phyloP scores from a whole-genome alignment of 2,113 vertebrate species.

The Engraulis encrasicolus region DNA sequence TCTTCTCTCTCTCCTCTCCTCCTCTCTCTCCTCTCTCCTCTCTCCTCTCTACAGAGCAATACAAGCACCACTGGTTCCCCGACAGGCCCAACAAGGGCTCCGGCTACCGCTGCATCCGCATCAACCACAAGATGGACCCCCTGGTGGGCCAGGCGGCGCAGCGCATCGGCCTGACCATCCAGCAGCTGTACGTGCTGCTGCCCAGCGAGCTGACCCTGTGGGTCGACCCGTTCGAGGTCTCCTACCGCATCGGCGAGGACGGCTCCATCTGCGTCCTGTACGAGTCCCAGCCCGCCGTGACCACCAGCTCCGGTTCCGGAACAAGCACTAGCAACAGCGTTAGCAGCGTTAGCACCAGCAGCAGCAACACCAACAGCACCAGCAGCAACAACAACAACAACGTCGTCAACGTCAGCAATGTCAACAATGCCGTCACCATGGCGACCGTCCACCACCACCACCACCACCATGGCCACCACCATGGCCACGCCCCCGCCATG shows the following conservation, averaged over 20 bases:
- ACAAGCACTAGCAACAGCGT: too few relatives aligned
- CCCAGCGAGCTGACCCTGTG: conserved; percentile 98
- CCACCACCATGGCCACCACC: conserved; percentile 46
- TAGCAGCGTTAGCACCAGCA: neutral
- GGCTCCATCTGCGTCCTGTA: conserved; percentile 99
- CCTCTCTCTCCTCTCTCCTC: neutral
- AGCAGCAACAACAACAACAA: too few relatives aligned
- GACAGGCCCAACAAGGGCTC: conserved; percentile 98
- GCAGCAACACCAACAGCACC: too few relatives aligned
- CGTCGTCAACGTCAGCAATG: conserved; percentile 23
- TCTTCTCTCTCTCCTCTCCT: neutral
- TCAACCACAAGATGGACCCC: conserved; percentile 99
- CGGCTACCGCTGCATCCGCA: conserved; percentile 98
- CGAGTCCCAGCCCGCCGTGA: conserved; percentile 89
- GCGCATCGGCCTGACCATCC: conserved; percentile 95
- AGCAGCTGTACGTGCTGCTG: conserved; percentile 96
- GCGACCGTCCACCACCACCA: conserved; percentile 49
- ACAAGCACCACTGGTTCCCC: conserved; percentile 99
- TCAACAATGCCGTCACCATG: neutral
- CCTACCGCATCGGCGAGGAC: conserved; percentile 98
- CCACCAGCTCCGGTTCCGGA: conserved; percentile 68
- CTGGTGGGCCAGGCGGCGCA: conserved; percentile 96
- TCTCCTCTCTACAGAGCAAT: conserved; percentile 84
- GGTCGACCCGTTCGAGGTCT: conserved; percentile 99
- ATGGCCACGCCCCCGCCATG: conserved; percentile 73